Base-by-base conservation (phyloP, 2,797 vertebrate genomes). In the Sebastolobus alascanus region DNA sequence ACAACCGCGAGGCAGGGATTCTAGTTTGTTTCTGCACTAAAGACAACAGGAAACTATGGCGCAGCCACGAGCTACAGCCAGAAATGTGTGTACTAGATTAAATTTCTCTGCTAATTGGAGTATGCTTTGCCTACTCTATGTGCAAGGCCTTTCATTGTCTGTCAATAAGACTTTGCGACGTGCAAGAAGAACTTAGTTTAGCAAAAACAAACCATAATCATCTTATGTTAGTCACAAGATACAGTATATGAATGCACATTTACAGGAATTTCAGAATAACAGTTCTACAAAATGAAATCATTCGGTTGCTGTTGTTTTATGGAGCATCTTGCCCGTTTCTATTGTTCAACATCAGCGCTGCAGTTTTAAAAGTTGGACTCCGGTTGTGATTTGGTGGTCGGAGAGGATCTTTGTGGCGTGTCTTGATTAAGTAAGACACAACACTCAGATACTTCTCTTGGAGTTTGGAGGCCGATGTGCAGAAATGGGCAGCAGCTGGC, bases 401-500 rank as follows among this genome's bases (percentile, higher is more conserved):
- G 63, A 82, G 22, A 3, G 8, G 33, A 54, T 75, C 27, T 80
- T 59, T 80, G 64, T 40, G 29, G 31, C 55, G 64, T 43, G 29
- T 68, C 50, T 76, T 63, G 50, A 77, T 61, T 37, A 56, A 59
- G 10, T 68, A 52, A 68, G 33, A 77, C 27, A 31, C 20, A 60
- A 40, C 37, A 55, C n/a, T 14, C 2, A 20, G 37, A 56, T 29
- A 25, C 20, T 18, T 4, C 25, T 59, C 58, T 70, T 38, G 3
- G 31, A 60, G 35, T 74, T 74, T 35, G 18, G 55, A 55, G 60
- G 22, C 63, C 12, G 22, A 35, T 81, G 43, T 58, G 35, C 66
- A 79, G 65, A 71, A 77, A 76, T 54, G 69, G 74, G 67, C 69
- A 82, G 60, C 75, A 87, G 79, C 83, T 89, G 79, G 67, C 75